Base-by-base conservation (phyloP, 2,113 vertebrate species). In the Malurus alboscapulatus region DNA sequence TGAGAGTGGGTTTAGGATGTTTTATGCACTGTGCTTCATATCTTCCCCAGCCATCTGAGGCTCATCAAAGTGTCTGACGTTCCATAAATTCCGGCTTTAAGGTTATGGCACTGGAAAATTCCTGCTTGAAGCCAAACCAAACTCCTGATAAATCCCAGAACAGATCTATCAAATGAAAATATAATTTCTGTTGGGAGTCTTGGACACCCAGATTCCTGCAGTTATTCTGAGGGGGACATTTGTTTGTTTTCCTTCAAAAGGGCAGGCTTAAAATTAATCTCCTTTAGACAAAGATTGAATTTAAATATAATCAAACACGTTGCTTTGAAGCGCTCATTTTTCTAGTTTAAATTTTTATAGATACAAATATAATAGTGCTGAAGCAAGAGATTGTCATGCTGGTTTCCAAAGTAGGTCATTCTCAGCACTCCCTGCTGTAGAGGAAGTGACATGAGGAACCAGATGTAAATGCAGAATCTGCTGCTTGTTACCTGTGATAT, bases 311-410 rank as follows among this genome's bases (percentile, higher is more conserved):
- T 92, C 84, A 91, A 95, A 79, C 20, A 38, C 3, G 1, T 71
- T 95, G 48, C 66, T 94, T 79, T 69, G 30, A 92, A 80, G 30
- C 22, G 21, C 10, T 77, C 51, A 54, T 96, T 95, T 96, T 94
- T 94, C 90, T 88, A 94, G 34, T 80, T 96, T 91, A 91, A 91
- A 65, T 61, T 91, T 92, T 76, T 80, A 88, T 81, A 48, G 51
- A 67, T 78, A 77, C 16, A 72, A 40, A 71, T 30, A 72, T 79
- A 79, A 58, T 42, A 74, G 34, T 5, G 2, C 36, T 89, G 36
- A 83, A 54, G 36, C 18, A 78, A 63, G 44, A 85, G 16, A 69
- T 89, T 88, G 90, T 78, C 68, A 25, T 51, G 26, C 77, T 78
- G 38, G 20, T 74, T 94, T 88, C 72, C 36, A 62, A 90, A 96